These are phyloP conservation scores for Serrognathus titanus DNA, from an alignment of 2,888 invertebrate species.

Conservation along the genomic window DNA sequence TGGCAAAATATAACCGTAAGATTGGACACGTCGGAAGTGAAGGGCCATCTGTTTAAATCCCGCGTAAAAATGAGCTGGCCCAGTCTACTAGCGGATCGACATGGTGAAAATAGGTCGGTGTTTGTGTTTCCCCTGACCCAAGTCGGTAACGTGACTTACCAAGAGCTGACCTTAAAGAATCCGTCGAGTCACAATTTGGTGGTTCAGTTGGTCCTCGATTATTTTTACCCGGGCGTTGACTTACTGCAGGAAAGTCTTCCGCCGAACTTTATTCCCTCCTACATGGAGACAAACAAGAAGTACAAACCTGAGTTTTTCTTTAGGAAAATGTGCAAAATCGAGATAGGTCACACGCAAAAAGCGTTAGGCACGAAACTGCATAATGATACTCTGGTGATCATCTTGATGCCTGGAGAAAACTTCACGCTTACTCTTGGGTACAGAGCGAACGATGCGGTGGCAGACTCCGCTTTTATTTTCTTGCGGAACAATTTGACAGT, in stretches of 20 bases:
- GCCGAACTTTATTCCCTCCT: constrained; percentile 35
- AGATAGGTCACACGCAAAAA: constrained; percentile 24
- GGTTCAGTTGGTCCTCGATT: constrained; percentile 70
- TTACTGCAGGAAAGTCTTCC: constrained; percentile 54
- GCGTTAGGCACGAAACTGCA: constrained; percentile 40
- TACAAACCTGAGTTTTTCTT: constrained; percentile 16
- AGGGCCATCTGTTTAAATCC: constrained; percentile 63
- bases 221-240: constrained; percentile 63
- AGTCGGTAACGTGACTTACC: constrained; percentile 64
- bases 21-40: constrained; percentile 70
- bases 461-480: constrained; percentile 53
- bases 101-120: constrained; percentile 47
- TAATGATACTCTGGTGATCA: constrained; percentile 53
- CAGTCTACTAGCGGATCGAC: constrained; percentile 44
- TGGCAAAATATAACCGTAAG: constrained; percentile 70
- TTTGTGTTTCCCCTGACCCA: constrained; percentile 70
- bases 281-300: constrained; percentile 14
- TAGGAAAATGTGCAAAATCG: constrained; percentile 1
- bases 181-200: constrained; percentile 68
- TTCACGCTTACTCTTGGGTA: constrained; percentile 52
- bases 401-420: constrained; percentile 59
- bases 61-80: constrained; percentile 71
- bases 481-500: constrained; percentile 91
- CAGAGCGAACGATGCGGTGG: constrained; percentile 46
- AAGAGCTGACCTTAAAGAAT: constrained; percentile 68